Base-by-base conservation (phyloP, 2,113 vertebrate species). In the Vidua macroura region DNA sequence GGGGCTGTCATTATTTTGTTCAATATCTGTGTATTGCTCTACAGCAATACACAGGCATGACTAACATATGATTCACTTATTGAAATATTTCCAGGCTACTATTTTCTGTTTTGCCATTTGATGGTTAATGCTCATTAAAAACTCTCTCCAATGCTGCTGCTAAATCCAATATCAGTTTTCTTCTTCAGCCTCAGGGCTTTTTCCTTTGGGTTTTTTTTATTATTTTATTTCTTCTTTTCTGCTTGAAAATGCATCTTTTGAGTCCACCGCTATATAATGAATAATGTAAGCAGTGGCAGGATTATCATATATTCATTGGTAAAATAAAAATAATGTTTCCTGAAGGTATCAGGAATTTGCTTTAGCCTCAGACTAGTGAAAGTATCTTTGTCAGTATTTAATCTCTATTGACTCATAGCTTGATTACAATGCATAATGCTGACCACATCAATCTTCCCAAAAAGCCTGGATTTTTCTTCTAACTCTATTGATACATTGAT, bases 371-470 rank as follows among this genome's bases (percentile, higher is more conserved):
- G 18, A 64, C 25, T 72, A 44, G 73, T 78, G 46, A 60, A 88
- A 78, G n/a, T 75, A 89, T 31, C 39, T 87, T 46, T 94, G 82
- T 96, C 97, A 95, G 86, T 96, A 97, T 96, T 96, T 96, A 97
- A 96, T 96, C 85, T 92, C 41, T 80, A 93, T 96, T 92, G 90
- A 92, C 86, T 75, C 18, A 59, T 88, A 62, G 25, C 62, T 95
- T 83, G 44, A 91, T 94, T 96, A 44, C 25, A 93, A 77, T 93
- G 76, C 48, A 37, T 93, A 92, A 73, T 93, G 76, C 70, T 93
- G 84, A 95, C 92, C 22, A 5, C 44, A 96, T 84, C 70, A 63
- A 39, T 95, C 92, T 96, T 97, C 58, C 37, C 56, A 51, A 83
- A 81, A 77, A 96, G 33, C n/a, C 51, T 80, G 39, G 43, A 39